Evolutionary conservation across 2,888 invertebrate species (phyloP), one percentile per base, ranked within the genome.

Genomic region (Amphipoea oculea): DNA sequence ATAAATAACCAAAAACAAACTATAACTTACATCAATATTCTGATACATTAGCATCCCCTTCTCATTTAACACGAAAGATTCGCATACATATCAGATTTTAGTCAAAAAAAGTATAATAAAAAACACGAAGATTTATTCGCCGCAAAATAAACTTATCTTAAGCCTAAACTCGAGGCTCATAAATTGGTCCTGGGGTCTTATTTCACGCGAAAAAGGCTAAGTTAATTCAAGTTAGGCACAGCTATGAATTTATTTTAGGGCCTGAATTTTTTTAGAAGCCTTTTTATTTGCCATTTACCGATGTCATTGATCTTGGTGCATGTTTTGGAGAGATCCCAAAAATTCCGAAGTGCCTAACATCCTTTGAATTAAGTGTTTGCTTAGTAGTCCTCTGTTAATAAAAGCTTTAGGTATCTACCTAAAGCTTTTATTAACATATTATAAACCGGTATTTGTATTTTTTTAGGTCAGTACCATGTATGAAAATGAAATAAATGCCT

Each of bases 221-320:
- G 51, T 81, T 83, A 70, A 60, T 79, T n/a, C 42, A 75, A 81
- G 36, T 76, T 66, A 36, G 65, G 17, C 40, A 20, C 54, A n/a
- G 23, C 54, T 83, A 67, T 63, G 45, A 75, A 75, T 78, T 78
- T 78, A 82, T 78, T 75, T 73, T 75, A 14, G 20, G 42, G 45
- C 14, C 68, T 65, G 68, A 77, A 68, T 76, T 78, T 78, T 36
- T 73, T 78, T 48, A 57, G 42, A 42, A 57, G n/a, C 12, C 20
- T 14, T 17, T 82, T 77, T 80, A 65, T 73, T 66, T 76, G 40
- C 11, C 29, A 60, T 75, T 60, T 67, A 67, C n/a, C 23, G 45
- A 82, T 40, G 86, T 86, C 84, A 75, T 76, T 86, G 83, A 86
- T 69, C 86, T 74, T 29, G 5, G 3, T 66, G 12, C 29, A 23